Base-by-base conservation (phyloP, 2,888 invertebrate species). In the Phalera bucephala region DNA sequence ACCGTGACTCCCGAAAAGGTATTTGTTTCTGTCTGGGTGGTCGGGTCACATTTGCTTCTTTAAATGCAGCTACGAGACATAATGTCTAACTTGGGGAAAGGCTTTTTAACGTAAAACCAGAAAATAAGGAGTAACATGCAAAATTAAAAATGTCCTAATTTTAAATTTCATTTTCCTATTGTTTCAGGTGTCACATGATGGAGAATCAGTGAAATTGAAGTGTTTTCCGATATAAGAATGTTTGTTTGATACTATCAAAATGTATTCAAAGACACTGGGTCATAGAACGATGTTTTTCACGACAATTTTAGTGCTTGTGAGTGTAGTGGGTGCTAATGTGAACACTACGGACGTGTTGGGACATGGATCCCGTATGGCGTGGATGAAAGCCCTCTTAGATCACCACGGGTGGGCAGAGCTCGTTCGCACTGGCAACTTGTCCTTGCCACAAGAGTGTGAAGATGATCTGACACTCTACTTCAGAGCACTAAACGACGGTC, bases 341-440 rank as follows among this genome's bases (percentile, higher is more conserved):
- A 85, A 83, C 72, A 61, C 56, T 25, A 75, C 59, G 36, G 39
- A 35, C 40, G 37, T 40, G 13, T 31, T 48, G 31, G 53, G 51
- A 0, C 56, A 58, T 3, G 52, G 55, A n/a, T 87, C 91, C 0
- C 82, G 91, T 34, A 91, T 94, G 80, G 90, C 92, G 45, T 94
- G 94, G 94, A 79, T 94, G 72, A 85, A 89, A 44, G 88, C 91
- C 33, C 70, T 94, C 28, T 91, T 93, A 64, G 93, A 94, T 64
- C 94, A 94, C 32, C 91, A 92, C 50, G 86, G 82, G 42, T 93
- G 93, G 93, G 48, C 65, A 19, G 65, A 76, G 1, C 51, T 78
- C 20, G 73, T 91, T 8, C 74, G 75, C 21, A 91, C 91, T 37
- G 87, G 91, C n/a, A 88, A 87, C n/a, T 36, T 72, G 15, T 57